Evolutionary conservation across 2,888 invertebrate genomes (phyloP), one percentile per base, ranked within the genome.

Genomic region (Pristionchus maxplancki): DNA sequence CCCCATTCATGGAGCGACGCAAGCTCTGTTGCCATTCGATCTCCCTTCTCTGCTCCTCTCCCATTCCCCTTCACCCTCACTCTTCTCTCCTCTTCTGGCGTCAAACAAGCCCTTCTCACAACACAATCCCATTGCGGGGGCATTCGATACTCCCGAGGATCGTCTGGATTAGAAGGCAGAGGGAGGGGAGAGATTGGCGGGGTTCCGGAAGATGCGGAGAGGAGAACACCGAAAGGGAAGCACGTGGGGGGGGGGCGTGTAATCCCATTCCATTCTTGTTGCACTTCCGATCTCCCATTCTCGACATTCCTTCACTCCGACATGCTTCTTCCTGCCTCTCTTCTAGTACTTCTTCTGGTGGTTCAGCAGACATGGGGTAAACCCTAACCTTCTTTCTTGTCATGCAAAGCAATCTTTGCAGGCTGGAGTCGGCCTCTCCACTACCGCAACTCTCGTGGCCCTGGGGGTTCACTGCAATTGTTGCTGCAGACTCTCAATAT

Each of bases 401-500:
- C 37, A 11, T 74, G 9, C 20, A 9, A n/a, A n/a, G 6, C 3
- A 40, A 34, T 20, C 24, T n/a, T 78, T 44, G 1, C 28, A 78
- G 78, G 44, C 8, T 78, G 78, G 78, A 28, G 37, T 81, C 78
- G 53, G 31, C 50, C 44, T 40, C 78, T 31, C 40, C 24, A 31
- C 28, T 71, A 78, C 44, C 78, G 78, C 9, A 78, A 78, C 44
- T 78, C 44, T 0, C 48, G 64, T 5, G 83, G 71, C 0, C 88
- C 83, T 15, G 31, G 48, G 40, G 83, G 67, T 37, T 83, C 83
- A 15, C 64, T 88, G 20, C 84, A 64, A 20, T 53, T 84, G 37
- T 24, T 84, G 53, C 44, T 88, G 4, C 74, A 50, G 20, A n/a
- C 78, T 28, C 62, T 89, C 24, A 71, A 87, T 20, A 74, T 87